phyloP scores from a whole-genome alignment of 2,113 vertebrate species.

The Xiphorhynchus elegans region DNA sequence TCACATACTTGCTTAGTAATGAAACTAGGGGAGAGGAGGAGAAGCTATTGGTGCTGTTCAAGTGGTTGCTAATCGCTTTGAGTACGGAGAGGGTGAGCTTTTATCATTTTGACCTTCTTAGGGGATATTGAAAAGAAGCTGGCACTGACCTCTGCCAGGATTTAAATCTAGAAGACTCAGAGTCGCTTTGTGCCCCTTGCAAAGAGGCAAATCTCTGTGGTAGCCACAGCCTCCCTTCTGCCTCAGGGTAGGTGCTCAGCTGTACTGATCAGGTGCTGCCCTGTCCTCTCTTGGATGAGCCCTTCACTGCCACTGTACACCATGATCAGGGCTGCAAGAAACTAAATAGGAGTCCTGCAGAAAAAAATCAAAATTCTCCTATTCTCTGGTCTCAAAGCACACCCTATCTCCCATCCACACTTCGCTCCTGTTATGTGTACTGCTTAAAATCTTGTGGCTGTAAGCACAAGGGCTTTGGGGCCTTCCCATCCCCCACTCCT shows the following conservation, averaged over 20 bases:
- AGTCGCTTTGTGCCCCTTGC: conserved; percentile 38
- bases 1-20: conserved; percentile 17
- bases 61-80: conserved; percentile 22
- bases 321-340: not conserved
- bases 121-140: conserved; percentile 40
- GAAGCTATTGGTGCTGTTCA: not conserved
- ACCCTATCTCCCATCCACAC: not conserved
- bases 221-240: not conserved
- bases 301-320: not conserved
- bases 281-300: not conserved
- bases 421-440: not conserved
- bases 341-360: not conserved
- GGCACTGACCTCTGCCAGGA: conserved; percentile 42
- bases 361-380: not conserved
- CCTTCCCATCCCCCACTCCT: not conserved
- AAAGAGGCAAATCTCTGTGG: conserved; percentile 7
- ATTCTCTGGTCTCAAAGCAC: not conserved
- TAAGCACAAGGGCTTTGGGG: not conserved
- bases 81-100: conserved; percentile 22
- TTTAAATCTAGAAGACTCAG: conserved; percentile 19
- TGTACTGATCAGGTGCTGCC: not conserved
- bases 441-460: not conserved
- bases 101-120: conserved; percentile 42
- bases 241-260: not conserved
- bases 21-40: conserved; percentile 5